phyloP scores from a whole-genome alignment of 2,797 vertebrate genomes.

The Malacoctenus gilli region DNA sequence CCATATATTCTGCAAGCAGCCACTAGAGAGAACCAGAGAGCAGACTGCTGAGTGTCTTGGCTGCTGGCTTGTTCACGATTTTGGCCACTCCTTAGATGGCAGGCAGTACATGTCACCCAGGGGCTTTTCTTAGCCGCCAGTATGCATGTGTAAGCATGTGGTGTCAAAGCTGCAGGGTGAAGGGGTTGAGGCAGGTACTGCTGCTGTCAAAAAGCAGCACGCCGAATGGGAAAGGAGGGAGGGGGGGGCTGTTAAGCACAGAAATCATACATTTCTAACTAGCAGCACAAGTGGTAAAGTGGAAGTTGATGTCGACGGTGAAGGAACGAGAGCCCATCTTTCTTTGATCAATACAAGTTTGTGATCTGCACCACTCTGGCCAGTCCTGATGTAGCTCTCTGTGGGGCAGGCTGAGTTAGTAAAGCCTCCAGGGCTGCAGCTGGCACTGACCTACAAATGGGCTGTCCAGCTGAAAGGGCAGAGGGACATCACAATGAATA shows the following conservation, averaged over 20 bases:
- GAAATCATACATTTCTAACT: background rate
- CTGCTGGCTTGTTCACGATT: constrained; percentile 27
- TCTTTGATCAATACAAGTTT: too few relatives aligned
- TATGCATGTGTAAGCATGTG: constrained; percentile 67
- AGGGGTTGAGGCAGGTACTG: background rate
- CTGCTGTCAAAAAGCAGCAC: background rate
- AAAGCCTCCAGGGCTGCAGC: constrained; percentile 46
- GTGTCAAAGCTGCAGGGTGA: constrained; percentile 35
- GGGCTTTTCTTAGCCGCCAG: constrained; percentile 74
- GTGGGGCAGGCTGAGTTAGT: constrained; percentile 38
- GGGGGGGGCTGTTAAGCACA: background rate
- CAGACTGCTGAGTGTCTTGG: constrained; percentile 24
- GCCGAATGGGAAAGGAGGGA: too few relatives aligned
- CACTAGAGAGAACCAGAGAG: constrained; percentile 52
- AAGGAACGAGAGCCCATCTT: background rate
- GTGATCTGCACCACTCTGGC: background rate
- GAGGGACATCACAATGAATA: constrained; percentile 33
- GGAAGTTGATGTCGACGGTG: background rate
- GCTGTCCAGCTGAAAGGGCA: constrained; percentile 35
- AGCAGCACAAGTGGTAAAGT: background rate
- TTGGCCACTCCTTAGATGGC: constrained; percentile 68
- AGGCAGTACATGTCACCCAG: constrained; percentile 17
- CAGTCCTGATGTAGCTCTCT: constrained; percentile 26
- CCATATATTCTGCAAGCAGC: background rate
- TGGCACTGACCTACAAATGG: constrained; percentile 62